Conservation (phyloP, 2,888 invertebrate species). For the Leptopilina drosophilae region DNA sequence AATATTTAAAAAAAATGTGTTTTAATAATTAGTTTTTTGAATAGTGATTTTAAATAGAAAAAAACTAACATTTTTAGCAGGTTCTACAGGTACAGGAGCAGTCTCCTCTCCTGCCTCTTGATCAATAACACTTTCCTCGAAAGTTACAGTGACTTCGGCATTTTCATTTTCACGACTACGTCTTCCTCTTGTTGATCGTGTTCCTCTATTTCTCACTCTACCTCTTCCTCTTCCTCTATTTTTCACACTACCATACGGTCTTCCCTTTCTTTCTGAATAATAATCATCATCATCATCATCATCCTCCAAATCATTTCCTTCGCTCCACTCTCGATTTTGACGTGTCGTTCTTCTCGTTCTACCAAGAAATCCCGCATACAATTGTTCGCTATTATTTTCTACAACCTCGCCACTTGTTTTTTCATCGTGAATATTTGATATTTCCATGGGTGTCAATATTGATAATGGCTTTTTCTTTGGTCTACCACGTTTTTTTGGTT, state of each 20-base stretch:
- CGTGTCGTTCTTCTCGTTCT: constrained; percentile 34
- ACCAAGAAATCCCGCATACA: constrained; percentile 27
- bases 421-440: constrained; percentile 21
- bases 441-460: constrained; percentile 35
- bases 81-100: not conserved
- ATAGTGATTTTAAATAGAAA: too few relatives aligned
- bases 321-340: constrained; percentile 38
- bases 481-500: constrained; percentile 20
- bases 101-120: not conserved
- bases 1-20: too few relatives aligned
- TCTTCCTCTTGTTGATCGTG: constrained; percentile 52
- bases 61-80: constrained; percentile 8
- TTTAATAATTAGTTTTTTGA: too few relatives aligned
- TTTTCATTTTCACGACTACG: constrained; percentile 49
- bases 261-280: not conserved
- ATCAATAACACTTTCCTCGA: not conserved
- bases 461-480: constrained; percentile 38
- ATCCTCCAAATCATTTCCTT: constrained; percentile 21
- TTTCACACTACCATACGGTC: constrained; percentile 46
- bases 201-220: constrained; percentile 45
- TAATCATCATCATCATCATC: constrained; percentile 27
- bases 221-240: constrained; percentile 54
- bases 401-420: not conserved
- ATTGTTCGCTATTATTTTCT: constrained; percentile 18
- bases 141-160: constrained; percentile 6